phyloP scores from a whole-genome alignment of 1,140 invertebrate genomes.

The Ylistrum balloti region DNA sequence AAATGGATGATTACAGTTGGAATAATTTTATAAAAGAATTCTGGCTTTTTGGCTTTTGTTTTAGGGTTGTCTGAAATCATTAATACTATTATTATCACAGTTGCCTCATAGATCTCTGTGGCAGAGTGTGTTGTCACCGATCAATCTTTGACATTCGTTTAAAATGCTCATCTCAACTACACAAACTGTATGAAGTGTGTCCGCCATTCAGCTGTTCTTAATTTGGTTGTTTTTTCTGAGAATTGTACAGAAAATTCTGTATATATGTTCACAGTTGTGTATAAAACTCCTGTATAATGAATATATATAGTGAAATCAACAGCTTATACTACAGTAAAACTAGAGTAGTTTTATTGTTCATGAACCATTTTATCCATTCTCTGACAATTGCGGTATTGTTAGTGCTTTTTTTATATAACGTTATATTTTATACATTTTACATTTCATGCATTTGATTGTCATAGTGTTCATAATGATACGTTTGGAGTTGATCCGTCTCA shows the following conservation, averaged over 20 bases:
- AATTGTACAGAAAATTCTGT: slow-evolving; percentile 35
- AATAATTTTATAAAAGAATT: not conserved
- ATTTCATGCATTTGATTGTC: slow-evolving; percentile 25
- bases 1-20: not conserved
- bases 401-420: slow-evolving; percentile 39
- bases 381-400: slow-evolving; percentile 26
- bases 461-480: not conserved
- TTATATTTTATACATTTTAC: slow-evolving; percentile 40
- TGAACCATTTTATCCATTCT: not conserved
- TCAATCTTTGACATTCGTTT: not conserved
- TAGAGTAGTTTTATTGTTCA: not conserved
- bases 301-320: not conserved
- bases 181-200: slow-evolving; percentile 8
- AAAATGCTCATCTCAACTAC: not conserved
- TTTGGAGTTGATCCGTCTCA: not conserved
- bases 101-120: no score
- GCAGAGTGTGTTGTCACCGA: not conserved
- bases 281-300: not conserved
- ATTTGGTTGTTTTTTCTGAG: slow-evolving; percentile 28
- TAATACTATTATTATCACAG: no score
- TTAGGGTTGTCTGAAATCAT: not conserved
- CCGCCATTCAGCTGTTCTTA: slow-evolving; percentile 14
- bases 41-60: not conserved
- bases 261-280: not conserved
- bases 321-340: not conserved